phyloP scores from a whole-genome alignment of 2,113 vertebrate species.

The Jaculus jaculus region DNA sequence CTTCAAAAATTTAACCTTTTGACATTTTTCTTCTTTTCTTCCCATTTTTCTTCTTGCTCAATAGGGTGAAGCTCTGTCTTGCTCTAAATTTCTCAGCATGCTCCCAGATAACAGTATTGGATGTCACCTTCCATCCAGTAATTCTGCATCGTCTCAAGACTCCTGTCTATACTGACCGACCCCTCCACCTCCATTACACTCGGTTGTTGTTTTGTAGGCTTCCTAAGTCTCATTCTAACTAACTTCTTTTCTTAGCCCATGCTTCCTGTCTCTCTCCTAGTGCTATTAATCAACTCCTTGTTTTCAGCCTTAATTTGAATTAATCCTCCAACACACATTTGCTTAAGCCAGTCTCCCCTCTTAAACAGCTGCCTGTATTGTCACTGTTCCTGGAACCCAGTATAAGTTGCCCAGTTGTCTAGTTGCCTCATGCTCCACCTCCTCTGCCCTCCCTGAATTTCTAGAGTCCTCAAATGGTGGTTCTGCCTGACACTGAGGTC shows the following conservation, averaged over 20 bases:
- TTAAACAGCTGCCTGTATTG: not conserved
- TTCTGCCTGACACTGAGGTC: not conserved
- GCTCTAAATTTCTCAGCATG: not conserved
- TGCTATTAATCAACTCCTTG: not conserved
- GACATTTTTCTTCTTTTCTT: not conserved
- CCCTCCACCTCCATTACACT: not conserved
- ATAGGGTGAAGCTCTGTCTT: not conserved
- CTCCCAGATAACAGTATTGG: not conserved
- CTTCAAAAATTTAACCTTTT: not conserved
- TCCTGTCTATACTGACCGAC: not conserved
- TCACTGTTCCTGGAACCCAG: not conserved
- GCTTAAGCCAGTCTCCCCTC: not conserved
- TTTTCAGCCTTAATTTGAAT: not conserved
- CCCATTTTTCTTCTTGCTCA: not conserved
- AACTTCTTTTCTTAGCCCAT: not conserved
- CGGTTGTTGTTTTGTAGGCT: not conserved
- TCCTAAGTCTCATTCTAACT: not conserved
- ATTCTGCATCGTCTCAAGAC: not conserved
- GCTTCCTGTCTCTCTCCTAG: not conserved
- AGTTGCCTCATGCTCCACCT: not conserved
- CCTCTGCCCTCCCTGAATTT: not conserved
- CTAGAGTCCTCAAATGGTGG: too few species aligned
- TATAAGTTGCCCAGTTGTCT: not conserved
- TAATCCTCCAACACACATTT: not conserved
- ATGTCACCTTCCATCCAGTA: accelerated